Evolutionary conservation across 2,888 invertebrate species (phyloP).

Genomic region (Polia nebulosa): DNA sequence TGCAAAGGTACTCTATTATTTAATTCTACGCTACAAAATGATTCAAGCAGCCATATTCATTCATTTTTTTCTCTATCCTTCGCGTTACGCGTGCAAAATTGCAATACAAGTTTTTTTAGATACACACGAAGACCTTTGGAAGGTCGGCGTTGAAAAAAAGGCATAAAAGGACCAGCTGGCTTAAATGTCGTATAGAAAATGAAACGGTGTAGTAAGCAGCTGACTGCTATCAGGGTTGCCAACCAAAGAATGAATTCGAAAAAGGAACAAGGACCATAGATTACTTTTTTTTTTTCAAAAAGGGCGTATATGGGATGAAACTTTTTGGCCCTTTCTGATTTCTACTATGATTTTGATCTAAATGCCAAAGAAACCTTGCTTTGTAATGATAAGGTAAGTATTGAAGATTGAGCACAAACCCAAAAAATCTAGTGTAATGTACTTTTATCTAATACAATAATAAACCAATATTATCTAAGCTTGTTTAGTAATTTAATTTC

Average conservation of each 20-base stretch:
- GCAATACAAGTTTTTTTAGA: conserved; percentile 24
- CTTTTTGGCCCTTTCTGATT: background rate
- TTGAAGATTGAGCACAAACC: background rate
- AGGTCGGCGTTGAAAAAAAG: conserved; percentile 67
- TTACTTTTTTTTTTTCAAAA: background rate
- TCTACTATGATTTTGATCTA: background rate
- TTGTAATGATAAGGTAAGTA: background rate
- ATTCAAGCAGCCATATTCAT: background rate
- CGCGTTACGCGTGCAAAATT: conserved; percentile 35
- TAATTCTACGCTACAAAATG: background rate
- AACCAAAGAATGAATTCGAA: conserved; percentile 8
- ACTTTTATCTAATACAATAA: background rate
- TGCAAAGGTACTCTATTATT: no score
- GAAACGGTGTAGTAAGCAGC: conserved; percentile 67
- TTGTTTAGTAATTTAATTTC: background rate
- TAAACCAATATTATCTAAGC: background rate
- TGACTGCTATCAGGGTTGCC: conserved; percentile 71
- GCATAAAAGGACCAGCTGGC: conserved; percentile 72
- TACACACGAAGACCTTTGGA: conserved; percentile 58
- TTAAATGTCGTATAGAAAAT: conserved; percentile 64
- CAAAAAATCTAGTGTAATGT: no score
- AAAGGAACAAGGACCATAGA: background rate
- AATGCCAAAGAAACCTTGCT: background rate
- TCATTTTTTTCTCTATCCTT: background rate
- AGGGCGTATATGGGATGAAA: no score